These are phyloP conservation scores for Isoperla grammatica DNA, from an alignment of 2,888 invertebrate genomes.

Conservation along the genomic window DNA sequence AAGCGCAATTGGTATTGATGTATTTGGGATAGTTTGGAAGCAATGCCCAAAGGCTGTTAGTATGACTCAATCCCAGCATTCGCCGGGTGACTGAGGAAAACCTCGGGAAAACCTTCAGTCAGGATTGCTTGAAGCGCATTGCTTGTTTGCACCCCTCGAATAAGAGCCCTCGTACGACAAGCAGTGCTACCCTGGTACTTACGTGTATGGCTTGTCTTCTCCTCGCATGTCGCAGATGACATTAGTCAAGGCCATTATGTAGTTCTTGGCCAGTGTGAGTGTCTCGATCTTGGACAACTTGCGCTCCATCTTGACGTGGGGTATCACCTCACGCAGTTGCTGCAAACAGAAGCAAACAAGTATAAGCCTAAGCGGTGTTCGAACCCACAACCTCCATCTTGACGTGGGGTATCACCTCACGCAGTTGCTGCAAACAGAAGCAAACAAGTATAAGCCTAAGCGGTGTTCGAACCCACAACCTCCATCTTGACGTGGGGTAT, in stretches of 20 bases:
- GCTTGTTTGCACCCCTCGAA: too few species aligned
- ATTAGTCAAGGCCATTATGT: conserved; percentile 83
- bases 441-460: not conserved
- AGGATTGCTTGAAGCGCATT: too few species aligned
- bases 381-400: too few species aligned
- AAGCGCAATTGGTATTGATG: too few species aligned
- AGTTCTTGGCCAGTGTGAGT: conserved; percentile 80
- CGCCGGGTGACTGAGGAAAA: too few species aligned
- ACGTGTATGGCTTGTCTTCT: conserved; percentile 51
- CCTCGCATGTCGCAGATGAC: conserved; percentile 76
- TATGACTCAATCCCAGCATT: too few species aligned
- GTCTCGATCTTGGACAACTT: conserved; percentile 86
- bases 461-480: too few species aligned
- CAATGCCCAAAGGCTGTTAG: too few species aligned
- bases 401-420: conserved; percentile 81
- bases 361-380: too few species aligned
- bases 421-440: conserved; percentile 55
- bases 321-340: conserved; percentile 78
- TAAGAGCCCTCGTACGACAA: not conserved
- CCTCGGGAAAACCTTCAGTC: too few species aligned
- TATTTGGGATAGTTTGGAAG: too few species aligned
- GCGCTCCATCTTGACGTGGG: conserved; percentile 77
- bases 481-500: conserved; percentile 84
- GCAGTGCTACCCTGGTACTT: conserved; percentile 23
- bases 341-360: conserved; percentile 39